These are phyloP conservation scores for Benthosema pterotum DNA, from an alignment of 2,797 vertebrate species.

Conservation along the genomic window DNA sequence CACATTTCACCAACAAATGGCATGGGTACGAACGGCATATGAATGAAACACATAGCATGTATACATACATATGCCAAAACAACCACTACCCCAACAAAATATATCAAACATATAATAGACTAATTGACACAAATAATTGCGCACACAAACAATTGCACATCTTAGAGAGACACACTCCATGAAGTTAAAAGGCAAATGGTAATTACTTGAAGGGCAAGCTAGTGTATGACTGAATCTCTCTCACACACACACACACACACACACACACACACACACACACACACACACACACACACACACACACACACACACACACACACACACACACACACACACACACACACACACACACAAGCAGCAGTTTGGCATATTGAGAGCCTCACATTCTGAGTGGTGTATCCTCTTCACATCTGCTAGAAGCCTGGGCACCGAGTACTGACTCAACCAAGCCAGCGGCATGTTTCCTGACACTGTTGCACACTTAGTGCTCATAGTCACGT, in stretches of 20 bases:
- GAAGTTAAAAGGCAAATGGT: constrained; percentile 69
- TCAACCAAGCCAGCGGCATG: neutral
- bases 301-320: too few relatives aligned
- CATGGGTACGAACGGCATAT: constrained; percentile 44
- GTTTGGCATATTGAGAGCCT: constrained; percentile 45
- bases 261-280: constrained; percentile 6
- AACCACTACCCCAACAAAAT: constrained; percentile 29
- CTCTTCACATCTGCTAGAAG: constrained; percentile 10
- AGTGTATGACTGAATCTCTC: constrained; percentile 9
- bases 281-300: neutral
- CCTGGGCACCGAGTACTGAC: too few relatives aligned
- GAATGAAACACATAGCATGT: constrained; percentile 40
- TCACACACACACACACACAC: neutral
- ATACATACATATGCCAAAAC: constrained; percentile 33
- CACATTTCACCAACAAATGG: constrained; percentile 71
- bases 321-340: neutral
- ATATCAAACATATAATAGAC: constrained; percentile 36
- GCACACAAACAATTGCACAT: constrained; percentile 52
- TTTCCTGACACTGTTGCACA: neutral
- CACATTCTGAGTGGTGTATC: constrained; percentile 24
- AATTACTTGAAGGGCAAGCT: constrained; percentile 35
- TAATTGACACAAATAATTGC: constrained; percentile 39
- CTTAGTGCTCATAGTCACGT: too few relatives aligned
- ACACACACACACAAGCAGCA: constrained; percentile 33
- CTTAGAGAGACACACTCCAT: constrained; percentile 38